Base-by-base conservation (phyloP, 1,140 invertebrate species). In the Teleopsis dalmanni region DNA sequence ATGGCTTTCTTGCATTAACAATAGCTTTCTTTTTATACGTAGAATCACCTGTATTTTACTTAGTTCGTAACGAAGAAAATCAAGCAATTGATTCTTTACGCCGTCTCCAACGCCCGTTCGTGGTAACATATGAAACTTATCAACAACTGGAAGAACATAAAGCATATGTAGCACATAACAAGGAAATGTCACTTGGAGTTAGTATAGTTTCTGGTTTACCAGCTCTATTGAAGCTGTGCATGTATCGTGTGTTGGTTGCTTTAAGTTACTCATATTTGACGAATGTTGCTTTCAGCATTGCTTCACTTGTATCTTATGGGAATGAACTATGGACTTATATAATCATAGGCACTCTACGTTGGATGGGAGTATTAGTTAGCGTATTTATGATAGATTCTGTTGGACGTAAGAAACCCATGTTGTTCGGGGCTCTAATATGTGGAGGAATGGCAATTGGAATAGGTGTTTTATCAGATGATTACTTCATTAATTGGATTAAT, bases 91-190 rank as follows among this genome's bases (percentile, higher is more conserved):
- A 51, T 23, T 47, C 57, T 1, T 29, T 67, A 37, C 49, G 61
- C 3, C 58, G 60, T 33, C 45, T 67, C 9, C 64, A 67, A 11
- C 51, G 58, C 0, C 64, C 64, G 0, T 59, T 53, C 13, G 55
- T 59, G 44, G 58, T 67, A 8, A 67, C 64, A 1, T 53, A 57
- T 21, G 64, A 67, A 29, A 64, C 64, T 0, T 63, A 62, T 11
- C 48, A 65, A 26, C 48, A 54, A 34, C 44, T 67, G 43, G 60
- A 62, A 31, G 64, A 67, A 31, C 64, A 67, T 33, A 67, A 67
- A 19, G 48, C 48, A 9, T 67, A 67, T 42, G 54, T 67, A 27
- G 50, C 53, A 4, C 35, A 40, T 3, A 60, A 56, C 16, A 52
- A 57, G 0, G 57, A 57, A n/a, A 33, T 50, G 25, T 44, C 43